Evolutionary conservation across 2,113 vertebrate species (phyloP).

Genomic region (Microcebus tavaratra): DNA sequence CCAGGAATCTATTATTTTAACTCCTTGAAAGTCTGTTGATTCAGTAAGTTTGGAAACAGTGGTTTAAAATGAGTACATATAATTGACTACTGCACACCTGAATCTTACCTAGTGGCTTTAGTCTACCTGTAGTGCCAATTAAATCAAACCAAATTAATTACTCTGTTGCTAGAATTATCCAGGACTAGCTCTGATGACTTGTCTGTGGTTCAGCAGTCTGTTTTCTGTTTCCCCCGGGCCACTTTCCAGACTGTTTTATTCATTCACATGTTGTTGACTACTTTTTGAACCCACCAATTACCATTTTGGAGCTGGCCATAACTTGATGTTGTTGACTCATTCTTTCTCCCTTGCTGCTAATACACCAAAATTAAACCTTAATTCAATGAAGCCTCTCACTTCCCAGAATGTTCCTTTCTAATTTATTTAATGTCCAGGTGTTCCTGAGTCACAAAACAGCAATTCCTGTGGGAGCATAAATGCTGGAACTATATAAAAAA

Average conservation of each 20-base stretch:
- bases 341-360: neutral
- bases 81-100: neutral
- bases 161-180: neutral
- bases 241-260: neutral
- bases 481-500: conserved; percentile 27
- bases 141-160: neutral
- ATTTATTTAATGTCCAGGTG: conserved; percentile 27
- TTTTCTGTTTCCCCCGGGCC: neutral
- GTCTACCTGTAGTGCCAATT: neutral
- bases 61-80: neutral
- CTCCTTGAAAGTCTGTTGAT: neutral
- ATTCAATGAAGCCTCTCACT: neutral
- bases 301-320: neutral
- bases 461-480: conserved; percentile 31
- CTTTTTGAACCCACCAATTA: neutral
- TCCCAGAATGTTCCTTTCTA: neutral
- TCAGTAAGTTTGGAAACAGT: neutral
- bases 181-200: neutral
- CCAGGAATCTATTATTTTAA: neutral
- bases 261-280: neutral
- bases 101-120: neutral
- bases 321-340: neutral
- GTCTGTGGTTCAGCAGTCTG: neutral
- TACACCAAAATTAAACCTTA: conserved; percentile 1
- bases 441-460: conserved; percentile 6